A percentile compares a stretch with the other conserved stretches of the same genome.
These are phyloP conservation scores for Eledona agricola DNA, from an alignment of 2,888 invertebrate species.

Conservation along the genomic window DNA sequence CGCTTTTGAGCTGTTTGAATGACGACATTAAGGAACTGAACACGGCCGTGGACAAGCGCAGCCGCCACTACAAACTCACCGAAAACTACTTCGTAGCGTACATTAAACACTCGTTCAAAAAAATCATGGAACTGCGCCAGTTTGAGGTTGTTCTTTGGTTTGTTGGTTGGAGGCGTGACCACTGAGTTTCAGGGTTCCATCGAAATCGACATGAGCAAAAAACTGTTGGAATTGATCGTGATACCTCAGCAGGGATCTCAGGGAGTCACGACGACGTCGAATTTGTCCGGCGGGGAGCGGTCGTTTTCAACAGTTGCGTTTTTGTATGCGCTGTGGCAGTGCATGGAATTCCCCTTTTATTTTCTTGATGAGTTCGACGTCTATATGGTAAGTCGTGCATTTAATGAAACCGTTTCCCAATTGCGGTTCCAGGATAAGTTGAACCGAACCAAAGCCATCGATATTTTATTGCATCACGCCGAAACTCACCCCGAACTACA, in stretches of 20 bases:
- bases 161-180: neutral
- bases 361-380: slow-evolving; percentile 97
- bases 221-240: slow-evolving; percentile 65
- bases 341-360: slow-evolving; percentile 90
- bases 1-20: slow-evolving; percentile 50
- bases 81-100: slow-evolving; percentile 59
- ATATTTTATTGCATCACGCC: slow-evolving; percentile 80
- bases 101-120: slow-evolving; percentile 64
- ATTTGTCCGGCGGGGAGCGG: slow-evolving; percentile 94
- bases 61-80: slow-evolving; percentile 55
- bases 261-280: slow-evolving; percentile 66
- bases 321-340: slow-evolving; percentile 92
- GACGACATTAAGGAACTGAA: slow-evolving; percentile 48
- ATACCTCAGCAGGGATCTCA: slow-evolving; percentile 66
- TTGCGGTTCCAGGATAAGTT: slow-evolving; percentile 75
- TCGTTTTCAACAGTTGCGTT: slow-evolving; percentile 96
- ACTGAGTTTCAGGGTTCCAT: slow-evolving; percentile 65
- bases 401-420: too few relatives aligned
- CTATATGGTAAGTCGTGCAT: slow-evolving; percentile 88
- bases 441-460: slow-evolving; percentile 81
- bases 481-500: slow-evolving; percentile 73
- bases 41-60: slow-evolving; percentile 54
- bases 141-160: slow-evolving; percentile 64
- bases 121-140: slow-evolving; percentile 66
- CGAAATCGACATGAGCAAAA: slow-evolving; percentile 64